These are phyloP conservation scores for Agrochola lota DNA, from an alignment of 2,888 invertebrate genomes.

Conservation along the genomic window DNA sequence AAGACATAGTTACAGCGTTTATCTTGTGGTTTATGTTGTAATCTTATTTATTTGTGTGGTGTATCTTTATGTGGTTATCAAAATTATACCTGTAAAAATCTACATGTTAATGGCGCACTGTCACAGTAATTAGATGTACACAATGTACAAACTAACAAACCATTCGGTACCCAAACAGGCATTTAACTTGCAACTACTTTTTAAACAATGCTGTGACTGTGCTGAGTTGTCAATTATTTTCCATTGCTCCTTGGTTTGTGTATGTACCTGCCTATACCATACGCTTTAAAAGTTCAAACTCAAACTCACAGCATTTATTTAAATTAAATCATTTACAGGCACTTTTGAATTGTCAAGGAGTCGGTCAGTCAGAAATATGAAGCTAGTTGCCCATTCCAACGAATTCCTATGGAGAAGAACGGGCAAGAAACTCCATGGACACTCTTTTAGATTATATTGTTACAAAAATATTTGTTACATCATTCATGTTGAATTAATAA, in stretches of 20 bases:
- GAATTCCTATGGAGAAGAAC: too few relatives aligned
- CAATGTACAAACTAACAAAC: neutral
- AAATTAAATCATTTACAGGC: too few relatives aligned
- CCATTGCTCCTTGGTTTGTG: neutral
- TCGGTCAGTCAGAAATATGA: too few relatives aligned
- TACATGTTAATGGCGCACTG: neutral
- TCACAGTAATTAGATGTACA: neutral
- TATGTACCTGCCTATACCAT: neutral
- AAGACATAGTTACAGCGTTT: neutral
- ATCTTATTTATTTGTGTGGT: slow-evolving; percentile 17
- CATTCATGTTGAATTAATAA: too few relatives aligned
- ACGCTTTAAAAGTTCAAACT: too few relatives aligned
- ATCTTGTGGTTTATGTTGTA: slow-evolving; percentile 23
- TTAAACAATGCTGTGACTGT: neutral
- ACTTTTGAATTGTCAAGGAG: too few relatives aligned
- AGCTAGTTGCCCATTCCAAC: too few relatives aligned
- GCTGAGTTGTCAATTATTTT: neutral
- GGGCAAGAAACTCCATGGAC: too few relatives aligned
- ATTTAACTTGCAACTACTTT: neutral
- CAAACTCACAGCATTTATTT: too few relatives aligned
- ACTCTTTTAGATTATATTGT: too few relatives aligned
- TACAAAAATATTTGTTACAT: too few relatives aligned
- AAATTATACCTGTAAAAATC: slow-evolving; percentile 4
- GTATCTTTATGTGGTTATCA: slow-evolving; percentile 24
- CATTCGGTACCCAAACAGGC: neutral